Percentiles rank a stretch among this genome's conserved stretches.
These are phyloP conservation scores for Amniataba percoides DNA, from an alignment of 2,797 vertebrate species.

Conservation along the genomic window DNA sequence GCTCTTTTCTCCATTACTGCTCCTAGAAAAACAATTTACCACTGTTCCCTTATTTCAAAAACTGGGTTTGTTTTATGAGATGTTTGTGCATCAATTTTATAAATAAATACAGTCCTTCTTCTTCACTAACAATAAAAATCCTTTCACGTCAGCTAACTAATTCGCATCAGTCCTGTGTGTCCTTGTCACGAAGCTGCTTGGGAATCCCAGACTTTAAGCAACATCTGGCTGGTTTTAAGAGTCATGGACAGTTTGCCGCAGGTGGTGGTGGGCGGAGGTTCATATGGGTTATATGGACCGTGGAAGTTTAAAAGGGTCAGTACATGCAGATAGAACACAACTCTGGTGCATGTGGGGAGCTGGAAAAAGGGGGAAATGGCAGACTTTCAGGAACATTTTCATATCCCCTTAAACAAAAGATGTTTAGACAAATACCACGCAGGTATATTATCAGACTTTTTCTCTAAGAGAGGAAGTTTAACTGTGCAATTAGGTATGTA, in stretches of 20 bases:
- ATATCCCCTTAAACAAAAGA: constrained; percentile 6
- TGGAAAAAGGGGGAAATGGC: constrained; percentile 18
- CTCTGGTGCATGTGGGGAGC: constrained; percentile 25
- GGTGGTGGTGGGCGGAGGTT: constrained; percentile 69
- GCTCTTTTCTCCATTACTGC: not conserved
- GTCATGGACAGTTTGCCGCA: constrained; percentile 79
- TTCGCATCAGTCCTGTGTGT: constrained; percentile 9
- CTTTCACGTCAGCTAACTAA: not conserved
- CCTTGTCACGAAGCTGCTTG: constrained; percentile 6
- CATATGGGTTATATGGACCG: constrained; percentile 77
- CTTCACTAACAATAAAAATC: constrained; percentile 6
- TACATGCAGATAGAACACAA: constrained; percentile 59
- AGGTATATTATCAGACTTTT: not conserved
- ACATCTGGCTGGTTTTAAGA: constrained; percentile 80
- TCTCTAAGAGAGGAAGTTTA: not conserved
- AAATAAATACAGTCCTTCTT: constrained; percentile 1
- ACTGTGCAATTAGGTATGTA: not conserved
- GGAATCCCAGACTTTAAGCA: constrained; percentile 54
- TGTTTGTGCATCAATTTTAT: constrained; percentile 2
- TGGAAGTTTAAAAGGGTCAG: constrained; percentile 80
- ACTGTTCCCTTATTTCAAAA: constrained; percentile 3
- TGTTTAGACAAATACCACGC: not conserved
- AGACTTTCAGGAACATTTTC: constrained; percentile 30
- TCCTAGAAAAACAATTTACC: not conserved
- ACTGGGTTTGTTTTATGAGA: constrained; percentile 24